Conservation (phyloP, 2,888 invertebrate species). For the Arge pagana region DNA sequence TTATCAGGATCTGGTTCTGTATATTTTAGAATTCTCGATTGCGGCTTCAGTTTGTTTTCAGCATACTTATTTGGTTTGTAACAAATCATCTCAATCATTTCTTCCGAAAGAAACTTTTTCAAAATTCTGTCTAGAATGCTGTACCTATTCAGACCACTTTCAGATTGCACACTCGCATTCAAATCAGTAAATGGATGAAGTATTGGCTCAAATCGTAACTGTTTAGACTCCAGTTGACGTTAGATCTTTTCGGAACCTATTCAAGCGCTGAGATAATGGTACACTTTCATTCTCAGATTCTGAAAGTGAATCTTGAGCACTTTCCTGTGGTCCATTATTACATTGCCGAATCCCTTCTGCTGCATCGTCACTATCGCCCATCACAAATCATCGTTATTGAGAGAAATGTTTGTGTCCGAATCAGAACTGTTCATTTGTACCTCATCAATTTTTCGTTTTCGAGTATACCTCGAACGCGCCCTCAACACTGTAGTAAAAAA, state of each 20-base stretch:
- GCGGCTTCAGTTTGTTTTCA: constrained; percentile 3
- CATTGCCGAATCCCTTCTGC: constrained; percentile 15
- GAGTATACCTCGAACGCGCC: constrained; percentile 8
- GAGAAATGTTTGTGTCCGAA: constrained; percentile 12
- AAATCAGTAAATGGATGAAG: constrained; percentile 10
- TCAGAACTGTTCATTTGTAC: constrained; percentile 11
- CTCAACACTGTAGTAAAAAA: constrained; percentile 9
- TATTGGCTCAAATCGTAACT: constrained; percentile 16
- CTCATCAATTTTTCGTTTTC: constrained; percentile 13
- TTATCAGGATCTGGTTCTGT: constrained; percentile 2
- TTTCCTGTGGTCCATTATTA: constrained; percentile 5
- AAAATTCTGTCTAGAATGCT: constrained; percentile 10
- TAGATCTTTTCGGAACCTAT: constrained; percentile 10
- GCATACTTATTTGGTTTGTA: background rate
- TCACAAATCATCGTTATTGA: constrained; percentile 6
- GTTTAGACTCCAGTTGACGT: constrained; percentile 1
- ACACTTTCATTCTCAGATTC: constrained; percentile 8
- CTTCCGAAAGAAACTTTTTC: constrained; percentile 15
- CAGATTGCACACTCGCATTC: constrained; percentile 16
- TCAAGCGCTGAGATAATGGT: constrained; percentile 3
- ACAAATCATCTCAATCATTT: constrained; percentile 5
- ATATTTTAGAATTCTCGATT: constrained; percentile 3
- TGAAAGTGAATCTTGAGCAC: too few relatives aligned
- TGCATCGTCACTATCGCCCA: constrained; percentile 8
- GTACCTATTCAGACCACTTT: constrained; percentile 14